A percentile compares a stretch with the other conserved stretches of the same genome.
phyloP scores from a whole-genome alignment of 2,797 vertebrate species.

The Urocyon cinereoargenteus region DNA sequence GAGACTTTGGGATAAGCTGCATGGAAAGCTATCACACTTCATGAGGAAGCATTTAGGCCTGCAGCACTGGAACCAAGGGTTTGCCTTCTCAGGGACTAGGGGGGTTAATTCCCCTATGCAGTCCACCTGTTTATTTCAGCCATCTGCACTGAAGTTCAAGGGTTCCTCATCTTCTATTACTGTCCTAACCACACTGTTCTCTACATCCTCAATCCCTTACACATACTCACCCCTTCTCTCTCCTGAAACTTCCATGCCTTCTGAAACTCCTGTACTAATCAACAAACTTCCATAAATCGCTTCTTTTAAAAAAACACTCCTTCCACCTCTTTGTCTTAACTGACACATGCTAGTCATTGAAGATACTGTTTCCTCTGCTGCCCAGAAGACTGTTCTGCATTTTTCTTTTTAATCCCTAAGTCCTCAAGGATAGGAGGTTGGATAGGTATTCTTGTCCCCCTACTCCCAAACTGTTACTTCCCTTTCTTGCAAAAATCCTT shows the following conservation, averaged over 20 bases:
- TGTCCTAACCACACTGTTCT: not conserved
- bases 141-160: not conserved
- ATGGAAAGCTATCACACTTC: not conserved
- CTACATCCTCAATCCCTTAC: not conserved
- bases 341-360: conserved; percentile 3
- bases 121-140: not conserved
- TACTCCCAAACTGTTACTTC: conserved; percentile 25
- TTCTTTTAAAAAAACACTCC: not conserved
- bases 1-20: not conserved
- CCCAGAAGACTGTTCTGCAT: not conserved
- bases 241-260: not conserved
- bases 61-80: not conserved
- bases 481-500: conserved; percentile 1
- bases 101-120: not conserved
- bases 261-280: not conserved
- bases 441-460: not conserved
- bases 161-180: not conserved
- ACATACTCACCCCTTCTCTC: not conserved
- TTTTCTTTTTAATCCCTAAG: not conserved
- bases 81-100: not conserved
- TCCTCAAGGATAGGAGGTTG: not conserved
- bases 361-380: not conserved
- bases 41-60: not conserved
- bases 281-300: not conserved
- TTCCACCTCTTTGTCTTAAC: not conserved